Base-by-base conservation (phyloP, 2,888 invertebrate genomes). In the Agrotis segetum region DNA sequence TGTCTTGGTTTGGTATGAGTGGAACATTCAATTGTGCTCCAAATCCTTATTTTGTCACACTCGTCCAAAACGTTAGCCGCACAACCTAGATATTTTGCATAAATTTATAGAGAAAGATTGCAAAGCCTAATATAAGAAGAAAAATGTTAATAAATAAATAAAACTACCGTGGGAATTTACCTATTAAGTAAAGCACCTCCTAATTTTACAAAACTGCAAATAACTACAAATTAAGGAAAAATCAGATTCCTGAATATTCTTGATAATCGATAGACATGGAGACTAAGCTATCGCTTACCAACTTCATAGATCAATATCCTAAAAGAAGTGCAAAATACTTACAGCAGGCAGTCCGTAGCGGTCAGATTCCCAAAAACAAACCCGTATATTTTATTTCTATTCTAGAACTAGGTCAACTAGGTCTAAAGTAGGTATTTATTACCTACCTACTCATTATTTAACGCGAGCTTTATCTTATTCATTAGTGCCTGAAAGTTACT, bases 1-100 rank as follows among this genome's bases (percentile, higher is more conserved):
- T 17, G 44, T 55, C 44, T 50, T 16, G 29, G 53, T 40, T 50
- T 16, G 29, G 53, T 40, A 55, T 46, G n/a, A 46, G 46, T 46
- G 21, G 16, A 29, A 24, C 65, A 44, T 14, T 34, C 4, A n/a
- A 56, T 34, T 61, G 7, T 50, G 50, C 44, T 50, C 21, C 44
- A 21, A 53, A 40, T 55, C 17, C 29, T 62, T 13, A 44, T 21
- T 52, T 56, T 65, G 24, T 29, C 13, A 44, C 49, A 50, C 16
- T 40, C 50, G 55, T 50, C 19, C 21, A 21, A 60, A 64, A 63
- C 47, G 44, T 52, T 63, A 65, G 53, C 76, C 76, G 24, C 19
- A 60, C 61, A 58, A 76, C 70, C 70, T 52, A 64, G 55, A 70
- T 40, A 75, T 40, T 69, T 61, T 56, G 64, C 60, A 70, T 75